Percentiles rank a stretch among this genome's conserved stretches.
Evolutionary conservation across 2,888 invertebrate species (phyloP).

Genomic region (Epirrita christyi): DNA sequence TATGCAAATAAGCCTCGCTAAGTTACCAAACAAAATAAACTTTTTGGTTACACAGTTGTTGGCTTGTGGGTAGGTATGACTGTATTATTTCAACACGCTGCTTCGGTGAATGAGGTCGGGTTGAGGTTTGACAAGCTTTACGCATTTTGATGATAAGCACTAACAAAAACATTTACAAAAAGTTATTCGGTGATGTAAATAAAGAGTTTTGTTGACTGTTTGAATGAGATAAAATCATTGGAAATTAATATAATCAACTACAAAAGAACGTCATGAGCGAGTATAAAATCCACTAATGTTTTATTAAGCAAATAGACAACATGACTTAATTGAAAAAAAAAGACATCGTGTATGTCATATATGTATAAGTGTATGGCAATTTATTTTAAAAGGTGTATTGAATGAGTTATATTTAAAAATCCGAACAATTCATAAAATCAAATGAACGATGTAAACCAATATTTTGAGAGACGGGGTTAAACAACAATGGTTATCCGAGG

Average conservation of each 20-base stretch:
- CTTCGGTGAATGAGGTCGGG: conserved; percentile 34
- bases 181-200: background rate
- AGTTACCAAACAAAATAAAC: conserved; percentile 74
- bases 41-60: conserved; percentile 62
- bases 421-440: conserved; percentile 2
- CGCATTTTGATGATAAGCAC: conserved; percentile 26
- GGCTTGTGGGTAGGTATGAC: conserved; percentile 51
- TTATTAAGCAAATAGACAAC: no score
- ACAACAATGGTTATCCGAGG: conserved; percentile 50
- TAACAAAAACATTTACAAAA: conserved; percentile 19
- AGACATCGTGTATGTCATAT: no score
- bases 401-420: background rate
- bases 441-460: conserved; percentile 40
- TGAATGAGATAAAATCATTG: no score
- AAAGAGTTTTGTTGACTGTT: no score
- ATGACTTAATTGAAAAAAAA: no score
- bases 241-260: no score
- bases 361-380: no score
- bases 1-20: conserved; percentile 75
- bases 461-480: conserved; percentile 47
- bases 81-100: conserved; percentile 50
- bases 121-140: conserved; percentile 39
- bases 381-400: background rate
- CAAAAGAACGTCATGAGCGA: no score
- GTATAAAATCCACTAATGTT: no score